Conservation (phyloP, 2,113 vertebrate genomes). For the Rissa tridactyla region DNA sequence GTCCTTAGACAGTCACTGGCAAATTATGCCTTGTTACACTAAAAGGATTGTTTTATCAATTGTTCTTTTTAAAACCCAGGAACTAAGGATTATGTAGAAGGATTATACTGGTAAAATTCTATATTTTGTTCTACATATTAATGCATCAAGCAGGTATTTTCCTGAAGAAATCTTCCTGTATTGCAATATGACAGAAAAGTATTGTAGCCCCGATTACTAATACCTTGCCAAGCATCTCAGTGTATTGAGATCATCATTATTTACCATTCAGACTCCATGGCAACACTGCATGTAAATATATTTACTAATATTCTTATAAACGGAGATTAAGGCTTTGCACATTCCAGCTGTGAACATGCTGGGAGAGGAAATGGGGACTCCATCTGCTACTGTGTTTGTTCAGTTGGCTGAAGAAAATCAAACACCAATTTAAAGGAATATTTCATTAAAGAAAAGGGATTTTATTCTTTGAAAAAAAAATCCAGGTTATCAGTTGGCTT, state of each 20-base stretch:
- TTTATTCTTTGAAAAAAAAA: neutral
- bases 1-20: neutral
- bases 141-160: neutral
- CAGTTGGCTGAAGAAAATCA: neutral
- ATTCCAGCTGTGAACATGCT: constrained; percentile 20
- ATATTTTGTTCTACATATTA: neutral
- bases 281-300: constrained; percentile 17
- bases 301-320: constrained; percentile 10
- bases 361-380: neutral
- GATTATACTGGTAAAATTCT: neutral
- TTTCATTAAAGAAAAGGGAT: neutral
- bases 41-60: neutral
- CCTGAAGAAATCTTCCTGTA: neutral
- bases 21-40: neutral
- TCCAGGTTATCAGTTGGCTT: neutral
- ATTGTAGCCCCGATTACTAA: neutral
- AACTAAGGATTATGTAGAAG: neutral
- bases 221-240: neutral
- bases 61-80: neutral
- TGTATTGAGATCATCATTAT: neutral
- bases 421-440: neutral
- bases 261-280: neutral
- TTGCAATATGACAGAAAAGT: neutral
- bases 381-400: constrained; percentile 9
- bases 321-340: neutral